These are phyloP conservation scores for Gallinago paraguaiae DNA, from an alignment of 2,113 vertebrate species.

Conservation along the genomic window DNA sequence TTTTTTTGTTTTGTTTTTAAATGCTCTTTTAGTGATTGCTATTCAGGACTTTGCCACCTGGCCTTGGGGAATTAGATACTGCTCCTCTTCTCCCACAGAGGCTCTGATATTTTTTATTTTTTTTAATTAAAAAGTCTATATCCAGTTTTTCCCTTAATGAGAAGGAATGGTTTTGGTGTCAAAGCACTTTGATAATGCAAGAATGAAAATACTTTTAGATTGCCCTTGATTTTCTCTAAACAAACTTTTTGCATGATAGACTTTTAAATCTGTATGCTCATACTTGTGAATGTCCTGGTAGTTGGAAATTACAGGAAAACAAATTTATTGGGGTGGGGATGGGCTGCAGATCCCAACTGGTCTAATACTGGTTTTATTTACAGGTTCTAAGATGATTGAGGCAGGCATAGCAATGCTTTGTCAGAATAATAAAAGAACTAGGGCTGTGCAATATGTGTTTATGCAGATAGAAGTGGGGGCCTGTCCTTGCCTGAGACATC, in stretches of 20 bases:
- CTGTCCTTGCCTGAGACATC: background rate
- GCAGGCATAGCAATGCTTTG: background rate
- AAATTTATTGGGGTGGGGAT: accelerated
- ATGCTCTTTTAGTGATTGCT: background rate
- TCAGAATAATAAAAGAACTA: background rate
- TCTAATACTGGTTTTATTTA: background rate
- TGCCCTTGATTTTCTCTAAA: background rate
- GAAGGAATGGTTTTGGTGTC: background rate
- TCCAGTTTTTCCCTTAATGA: background rate
- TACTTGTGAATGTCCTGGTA: background rate
- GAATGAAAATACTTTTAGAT: background rate
- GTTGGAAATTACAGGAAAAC: background rate
- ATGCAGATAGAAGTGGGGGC: background rate
- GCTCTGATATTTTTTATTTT: background rate
- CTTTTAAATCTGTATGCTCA: background rate
- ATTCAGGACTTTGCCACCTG: background rate
- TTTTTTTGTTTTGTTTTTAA: background rate
- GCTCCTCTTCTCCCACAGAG: background rate
- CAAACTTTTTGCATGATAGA: background rate
- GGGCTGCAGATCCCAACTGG: background rate
- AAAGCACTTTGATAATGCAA: background rate
- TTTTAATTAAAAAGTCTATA: background rate
- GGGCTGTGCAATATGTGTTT: background rate
- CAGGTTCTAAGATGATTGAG: background rate
- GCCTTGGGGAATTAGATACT: background rate